Conservation (phyloP, 2,888 invertebrate genomes). For the Agonum fuliginosum region DNA sequence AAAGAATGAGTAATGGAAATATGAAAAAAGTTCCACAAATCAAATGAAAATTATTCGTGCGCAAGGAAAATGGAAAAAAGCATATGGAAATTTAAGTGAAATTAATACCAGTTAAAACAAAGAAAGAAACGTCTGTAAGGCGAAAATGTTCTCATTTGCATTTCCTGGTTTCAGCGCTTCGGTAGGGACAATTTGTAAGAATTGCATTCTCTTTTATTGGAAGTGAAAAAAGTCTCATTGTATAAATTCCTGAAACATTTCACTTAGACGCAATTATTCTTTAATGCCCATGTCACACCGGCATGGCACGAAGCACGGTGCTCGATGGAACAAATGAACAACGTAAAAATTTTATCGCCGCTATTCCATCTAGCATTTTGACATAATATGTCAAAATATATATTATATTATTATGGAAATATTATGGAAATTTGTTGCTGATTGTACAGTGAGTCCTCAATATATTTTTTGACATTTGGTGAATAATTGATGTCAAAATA, state of each 20-base stretch:
- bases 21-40: slow-evolving; percentile 23
- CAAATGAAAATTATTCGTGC: slow-evolving; percentile 2
- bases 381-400: no score
- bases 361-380: no score
- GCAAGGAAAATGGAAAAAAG: slow-evolving; percentile 19
- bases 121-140: slow-evolving; percentile 19
- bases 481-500: no score
- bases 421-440: no score
- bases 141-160: slow-evolving; percentile 33
- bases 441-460: no score
- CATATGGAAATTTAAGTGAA: slow-evolving; percentile 31
- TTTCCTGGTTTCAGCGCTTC: not conserved
- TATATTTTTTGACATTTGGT: no score
- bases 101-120: slow-evolving; percentile 37
- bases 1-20: slow-evolving; percentile 18
- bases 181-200: slow-evolving; percentile 19
- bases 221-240: not conserved
- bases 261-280: slow-evolving; percentile 1
- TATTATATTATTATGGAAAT: no score
- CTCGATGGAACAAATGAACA: no score
- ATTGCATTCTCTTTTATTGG: slow-evolving; percentile 5
- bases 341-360: no score
- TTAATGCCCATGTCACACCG: no score
- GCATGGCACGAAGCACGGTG: no score
- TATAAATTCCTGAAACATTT: not conserved